Evolutionary conservation across 2,888 invertebrate genomes (phyloP), one percentile per base, ranked within the genome.

Genomic region (Macrosoma leucophasiata): DNA sequence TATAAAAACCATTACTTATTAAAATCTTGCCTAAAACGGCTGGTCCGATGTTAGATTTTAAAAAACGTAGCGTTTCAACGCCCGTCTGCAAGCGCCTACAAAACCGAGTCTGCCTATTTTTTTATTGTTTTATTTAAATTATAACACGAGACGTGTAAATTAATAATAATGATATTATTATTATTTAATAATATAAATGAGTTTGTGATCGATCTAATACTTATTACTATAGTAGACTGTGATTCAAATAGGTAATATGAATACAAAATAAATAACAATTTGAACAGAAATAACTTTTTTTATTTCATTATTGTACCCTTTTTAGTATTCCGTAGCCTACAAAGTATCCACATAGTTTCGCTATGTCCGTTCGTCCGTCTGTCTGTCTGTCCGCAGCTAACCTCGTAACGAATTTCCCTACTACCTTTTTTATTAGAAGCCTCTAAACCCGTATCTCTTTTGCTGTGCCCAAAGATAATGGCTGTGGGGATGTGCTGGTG

Each of bases 101-200:
- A 18, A 43, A 48, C 43, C 36, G 45, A 54, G 46, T 65, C 58
- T 62, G 63, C 60, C 64, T 62, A 63, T 61, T 55, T 56, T 52
- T 48, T 47, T 54, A 42, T 46, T 51, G 48, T 44, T 47, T 43
- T 46, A 48, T 45, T 51, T 47, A 44, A 42, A 27, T 33, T 33
- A 33, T 28, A 10, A 17, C 22, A n/a, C n/a, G n/a, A n/a, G n/a
- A n/a, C n/a, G n/a, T n/a, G n/a, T n/a, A n/a, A n/a, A n/a, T n/a
- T n/a, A n/a, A n/a, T n/a, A n/a, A 30, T 37, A 37, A 32, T 29
- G 33, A 39, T 40, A 43, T 45, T 41, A 46, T 43, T 34, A 36
- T 29, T 39, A 41, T 48, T n/a, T n/a, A 41, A 36, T 48, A 48
- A 41, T 46, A 41, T 36, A 43, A 41, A 8, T 17, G 19, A 10